These are phyloP conservation scores for Leptopilina boulardi DNA, from an alignment of 1,140 invertebrate genomes.

Conservation along the genomic window DNA sequence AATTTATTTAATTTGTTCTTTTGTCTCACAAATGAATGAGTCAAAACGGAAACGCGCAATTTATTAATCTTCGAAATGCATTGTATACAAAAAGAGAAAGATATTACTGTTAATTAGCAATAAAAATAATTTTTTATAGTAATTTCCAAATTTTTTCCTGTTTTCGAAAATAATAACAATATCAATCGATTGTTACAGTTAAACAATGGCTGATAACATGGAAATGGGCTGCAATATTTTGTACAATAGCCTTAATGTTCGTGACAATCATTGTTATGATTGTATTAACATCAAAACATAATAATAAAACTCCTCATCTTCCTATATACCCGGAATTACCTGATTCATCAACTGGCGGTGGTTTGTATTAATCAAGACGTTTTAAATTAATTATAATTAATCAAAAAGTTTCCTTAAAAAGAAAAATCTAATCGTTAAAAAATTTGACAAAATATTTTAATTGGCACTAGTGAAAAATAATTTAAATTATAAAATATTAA, in stretches of 20 bases:
- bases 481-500: no score
- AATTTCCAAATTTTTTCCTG: neutral
- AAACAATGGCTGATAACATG: constrained; percentile 20
- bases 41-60: no score
- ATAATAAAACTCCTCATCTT: neutral
- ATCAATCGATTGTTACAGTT: neutral
- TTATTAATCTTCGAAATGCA: no score
- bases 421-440: no score
- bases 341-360: constrained; percentile 2
- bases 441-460: no score
- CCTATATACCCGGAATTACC: neutral
- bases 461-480: no score
- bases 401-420: no score
- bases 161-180: neutral
- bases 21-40: no score
- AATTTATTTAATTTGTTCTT: no score
- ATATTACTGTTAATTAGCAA: no score
- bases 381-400: no score
- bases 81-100: no score
- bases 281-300: neutral
- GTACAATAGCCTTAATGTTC: constrained; percentile 7
- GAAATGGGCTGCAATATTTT: constrained; percentile 8
- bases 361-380: neutral
- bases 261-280: constrained; percentile 14
- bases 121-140: neutral